These are phyloP conservation scores for Hesperophylax magnus DNA, from an alignment of 1,140 invertebrate genomes.

Conservation along the genomic window DNA sequence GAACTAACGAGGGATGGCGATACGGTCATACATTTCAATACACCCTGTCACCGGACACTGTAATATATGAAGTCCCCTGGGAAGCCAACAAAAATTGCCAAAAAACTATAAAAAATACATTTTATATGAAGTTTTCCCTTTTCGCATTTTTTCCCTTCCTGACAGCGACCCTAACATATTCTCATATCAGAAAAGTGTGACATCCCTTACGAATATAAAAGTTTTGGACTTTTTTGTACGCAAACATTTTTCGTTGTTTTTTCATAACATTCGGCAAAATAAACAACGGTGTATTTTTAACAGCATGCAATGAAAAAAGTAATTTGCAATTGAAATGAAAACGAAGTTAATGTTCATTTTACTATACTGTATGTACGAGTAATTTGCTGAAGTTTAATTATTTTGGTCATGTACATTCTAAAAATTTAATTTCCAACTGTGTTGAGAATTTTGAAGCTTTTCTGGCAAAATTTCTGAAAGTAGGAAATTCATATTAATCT, in stretches of 20 bases:
- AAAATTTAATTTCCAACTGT: no score
- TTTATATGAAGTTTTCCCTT: constrained; percentile 57
- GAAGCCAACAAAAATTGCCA: constrained; percentile 55
- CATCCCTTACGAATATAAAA: constrained; percentile 32
- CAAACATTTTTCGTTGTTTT: constrained; percentile 13
- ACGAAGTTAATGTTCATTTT: no score
- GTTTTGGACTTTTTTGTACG: constrained; percentile 1
- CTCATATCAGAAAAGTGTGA: constrained; percentile 34
- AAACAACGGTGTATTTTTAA: neutral
- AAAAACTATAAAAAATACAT: constrained; percentile 59
- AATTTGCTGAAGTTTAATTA: no score
- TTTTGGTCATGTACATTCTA: no score
- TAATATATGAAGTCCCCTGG: constrained; percentile 57
- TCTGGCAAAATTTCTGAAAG: no score
- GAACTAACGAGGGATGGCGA: constrained; percentile 54
- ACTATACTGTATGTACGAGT: no score
- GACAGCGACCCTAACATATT: constrained; percentile 47
- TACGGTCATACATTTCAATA: constrained; percentile 58
- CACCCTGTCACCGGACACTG: constrained; percentile 57
- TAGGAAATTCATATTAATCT: no score
- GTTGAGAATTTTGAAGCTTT: no score
- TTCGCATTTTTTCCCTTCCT: constrained; percentile 48
- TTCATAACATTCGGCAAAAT: neutral
- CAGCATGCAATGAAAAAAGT: no score
- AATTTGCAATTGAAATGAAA: no score